These are phyloP conservation scores for Agrotis ipsilon DNA, from an alignment of 2,888 invertebrate genomes.

Conservation along the genomic window DNA sequence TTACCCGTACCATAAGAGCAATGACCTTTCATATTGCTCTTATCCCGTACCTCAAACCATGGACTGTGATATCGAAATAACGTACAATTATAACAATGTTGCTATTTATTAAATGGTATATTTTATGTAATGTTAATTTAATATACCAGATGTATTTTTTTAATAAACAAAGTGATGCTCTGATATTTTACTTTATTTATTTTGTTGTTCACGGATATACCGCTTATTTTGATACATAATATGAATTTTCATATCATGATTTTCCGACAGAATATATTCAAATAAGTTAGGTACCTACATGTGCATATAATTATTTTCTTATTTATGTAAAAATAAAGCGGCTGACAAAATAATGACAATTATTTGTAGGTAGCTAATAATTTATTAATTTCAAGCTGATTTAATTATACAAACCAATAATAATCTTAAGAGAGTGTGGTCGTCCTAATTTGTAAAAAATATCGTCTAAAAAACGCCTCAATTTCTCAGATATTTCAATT, in stretches of 20 bases:
- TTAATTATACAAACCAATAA: too few species aligned
- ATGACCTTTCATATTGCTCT: slow-evolving; percentile 13
- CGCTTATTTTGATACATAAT: too few species aligned
- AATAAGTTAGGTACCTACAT: too few species aligned
- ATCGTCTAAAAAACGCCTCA: too few species aligned
- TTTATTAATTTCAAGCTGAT: not conserved
- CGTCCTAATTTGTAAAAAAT: too few species aligned
- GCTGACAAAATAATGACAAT: not conserved
- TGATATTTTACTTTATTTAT: slow-evolving; percentile 6
- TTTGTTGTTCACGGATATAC: not conserved
- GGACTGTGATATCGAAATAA: slow-evolving; percentile 84
- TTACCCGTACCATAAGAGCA: slow-evolving; percentile 67
- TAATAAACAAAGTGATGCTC: slow-evolving; percentile 52
- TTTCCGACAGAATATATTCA: not conserved
- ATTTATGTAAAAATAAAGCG: not conserved
- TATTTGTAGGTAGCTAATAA: not conserved
- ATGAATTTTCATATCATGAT: too few species aligned
- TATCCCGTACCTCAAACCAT: slow-evolving; percentile 77
- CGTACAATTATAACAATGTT: slow-evolving; percentile 56
- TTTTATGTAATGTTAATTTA: slow-evolving; percentile 46
- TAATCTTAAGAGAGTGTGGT: too few species aligned
- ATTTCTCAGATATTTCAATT: too few species aligned
- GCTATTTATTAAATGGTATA: slow-evolving; percentile 68
- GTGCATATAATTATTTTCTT: too few species aligned
- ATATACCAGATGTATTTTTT: slow-evolving; percentile 43